These are phyloP conservation scores for Limnothrissa miodon DNA, from an alignment of 2,113 vertebrate genomes.

Conservation along the genomic window DNA sequence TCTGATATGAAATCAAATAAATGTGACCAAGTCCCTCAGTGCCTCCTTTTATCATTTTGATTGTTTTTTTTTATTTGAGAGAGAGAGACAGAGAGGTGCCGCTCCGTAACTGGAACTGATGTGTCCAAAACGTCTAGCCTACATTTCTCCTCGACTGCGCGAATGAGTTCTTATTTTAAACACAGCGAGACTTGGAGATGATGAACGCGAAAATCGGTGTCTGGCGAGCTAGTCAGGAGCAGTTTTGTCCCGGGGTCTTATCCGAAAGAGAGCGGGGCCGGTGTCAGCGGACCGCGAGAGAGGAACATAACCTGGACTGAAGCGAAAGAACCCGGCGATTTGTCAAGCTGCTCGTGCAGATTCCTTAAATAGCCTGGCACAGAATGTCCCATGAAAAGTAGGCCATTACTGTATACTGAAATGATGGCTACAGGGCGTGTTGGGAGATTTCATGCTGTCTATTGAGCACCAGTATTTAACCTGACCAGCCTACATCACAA, in stretches of 20 bases:
- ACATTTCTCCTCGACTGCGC: not conserved
- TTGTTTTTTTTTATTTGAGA: not conserved
- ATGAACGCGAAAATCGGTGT: not conserved
- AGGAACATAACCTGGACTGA: slow-evolving; percentile 69
- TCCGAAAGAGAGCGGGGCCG: not conserved
- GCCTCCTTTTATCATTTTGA: not conserved
- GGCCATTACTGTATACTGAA: slow-evolving; percentile 69
- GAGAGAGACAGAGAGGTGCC: not conserved
- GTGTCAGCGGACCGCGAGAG: slow-evolving; percentile 53
- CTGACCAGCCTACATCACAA: not conserved
- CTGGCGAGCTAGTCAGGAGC: not conserved
- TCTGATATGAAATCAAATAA: slow-evolving; percentile 17
- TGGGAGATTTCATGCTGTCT: slow-evolving; percentile 10
- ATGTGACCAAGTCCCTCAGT: not conserved
- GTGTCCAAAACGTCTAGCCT: not conserved
- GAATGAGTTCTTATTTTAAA: not conserved
- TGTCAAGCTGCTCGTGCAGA: slow-evolving; percentile 74
- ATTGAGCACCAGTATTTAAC: slow-evolving; percentile 8
- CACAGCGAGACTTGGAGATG: not conserved
- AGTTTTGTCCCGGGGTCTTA: slow-evolving; percentile 7
- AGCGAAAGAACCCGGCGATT: slow-evolving; percentile 72
- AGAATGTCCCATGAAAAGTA: slow-evolving; percentile 72
- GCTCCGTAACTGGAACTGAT: not conserved
- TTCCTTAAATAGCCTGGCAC: slow-evolving; percentile 76
- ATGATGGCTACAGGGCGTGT: slow-evolving; percentile 32